Evolutionary conservation across 2,113 vertebrate species (phyloP), one percentile per base, ranked within the genome.

Genomic region (Phycodurus eques): DNA sequence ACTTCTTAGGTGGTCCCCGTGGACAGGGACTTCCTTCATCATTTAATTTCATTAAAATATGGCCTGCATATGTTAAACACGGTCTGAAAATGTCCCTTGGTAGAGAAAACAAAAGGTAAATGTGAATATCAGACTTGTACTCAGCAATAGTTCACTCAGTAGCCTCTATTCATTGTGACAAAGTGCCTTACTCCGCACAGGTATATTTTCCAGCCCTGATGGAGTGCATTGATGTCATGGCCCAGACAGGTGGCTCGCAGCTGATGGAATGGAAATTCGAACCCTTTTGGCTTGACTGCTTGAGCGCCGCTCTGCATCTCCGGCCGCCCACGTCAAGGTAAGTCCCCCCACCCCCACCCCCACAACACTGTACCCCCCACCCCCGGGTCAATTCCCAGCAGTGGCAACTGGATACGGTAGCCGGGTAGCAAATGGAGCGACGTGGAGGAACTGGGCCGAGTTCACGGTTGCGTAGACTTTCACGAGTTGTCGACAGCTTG

Each of bases 191-290:
- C 15, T 66, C 53, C 31, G 57, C 53, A 53, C 57, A 71, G 72
- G 70, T 68, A 74, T 70, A 35, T 61, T 76, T 63, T 68, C 70
- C 73, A 73, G 53, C 9, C 8, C 57, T 70, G 13, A 31, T 19
- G 31, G 35, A 10, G 64, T 22, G 56, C 66, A 66, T 68, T 65
- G 71, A 72, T 54, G 68, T 73, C 70, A 33, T 46, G 2, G 71
- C 7, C 67, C 69, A 42, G 78, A 80, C 81, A 83, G 85, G 83
- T 84, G 85, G 85, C 67, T 76, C 43, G 66, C 80, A 86, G 88
- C 83, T 85, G 87, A 86, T 60, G 77, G 76, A 85, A 87, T 60
- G 74, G 76, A 86, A 85, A 85, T 85, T 75, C 47, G 67, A 87
- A 12, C 31, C 59, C 59, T 49, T 83, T 80, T 68, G 61, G 56